A percentile compares a stretch with the other conserved stretches of the same genome.
Conservation (phyloP, 2,797 vertebrate genomes). For the Ctenosaura bakeri region DNA sequence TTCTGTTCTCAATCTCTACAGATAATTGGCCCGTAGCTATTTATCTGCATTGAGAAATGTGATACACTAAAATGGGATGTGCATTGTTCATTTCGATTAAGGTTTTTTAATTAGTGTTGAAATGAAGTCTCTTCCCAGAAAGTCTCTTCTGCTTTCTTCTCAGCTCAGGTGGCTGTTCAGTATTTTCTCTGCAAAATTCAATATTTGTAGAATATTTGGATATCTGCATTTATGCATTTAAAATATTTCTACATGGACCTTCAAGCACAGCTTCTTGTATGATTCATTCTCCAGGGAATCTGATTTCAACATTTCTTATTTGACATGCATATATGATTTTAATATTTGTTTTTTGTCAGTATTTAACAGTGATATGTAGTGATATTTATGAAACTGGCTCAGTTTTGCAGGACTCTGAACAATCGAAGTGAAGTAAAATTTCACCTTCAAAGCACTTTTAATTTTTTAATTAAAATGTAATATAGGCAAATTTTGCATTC, state of each 20-base stretch:
- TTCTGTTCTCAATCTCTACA: conserved; percentile 36
- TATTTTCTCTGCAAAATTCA: neutral
- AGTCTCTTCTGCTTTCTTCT: conserved; percentile 10
- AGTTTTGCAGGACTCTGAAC: neutral
- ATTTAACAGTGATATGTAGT: neutral
- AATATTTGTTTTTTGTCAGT: neutral
- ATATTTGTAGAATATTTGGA: neutral
- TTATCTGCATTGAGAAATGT: conserved; percentile 37
- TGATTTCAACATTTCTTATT: neutral
- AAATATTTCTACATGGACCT: neutral
- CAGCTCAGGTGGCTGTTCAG: neutral
- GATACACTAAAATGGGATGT: neutral
- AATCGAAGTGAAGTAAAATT: neutral
- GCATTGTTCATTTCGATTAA: neutral
- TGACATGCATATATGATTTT: neutral
- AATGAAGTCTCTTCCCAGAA: conserved; percentile 10
- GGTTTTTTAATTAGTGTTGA: neutral
- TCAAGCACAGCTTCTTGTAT: too few relatives aligned
- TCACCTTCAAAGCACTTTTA: neutral
- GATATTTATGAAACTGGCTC: neutral
- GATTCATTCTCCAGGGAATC: neutral
- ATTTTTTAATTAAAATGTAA: too few relatives aligned
- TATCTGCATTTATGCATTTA: neutral
- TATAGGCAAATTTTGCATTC: neutral
- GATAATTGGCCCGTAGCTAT: conserved; percentile 49